Conservation (phyloP, 1,140 invertebrate genomes). For the Armadillidium nasatum region DNA sequence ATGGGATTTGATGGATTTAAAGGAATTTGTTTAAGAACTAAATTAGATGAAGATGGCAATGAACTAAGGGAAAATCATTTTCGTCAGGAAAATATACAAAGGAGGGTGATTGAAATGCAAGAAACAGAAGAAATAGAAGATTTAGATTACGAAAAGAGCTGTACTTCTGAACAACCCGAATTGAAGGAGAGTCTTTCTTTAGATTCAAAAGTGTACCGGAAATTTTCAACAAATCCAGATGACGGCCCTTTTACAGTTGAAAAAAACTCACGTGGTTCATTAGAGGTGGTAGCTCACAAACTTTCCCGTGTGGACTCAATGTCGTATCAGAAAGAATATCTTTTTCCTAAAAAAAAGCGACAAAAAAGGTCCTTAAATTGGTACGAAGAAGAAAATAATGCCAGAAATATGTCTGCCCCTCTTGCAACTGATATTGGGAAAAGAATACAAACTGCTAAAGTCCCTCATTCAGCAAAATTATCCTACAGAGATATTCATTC, state of each 20-base stretch:
- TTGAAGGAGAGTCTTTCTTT: background rate
- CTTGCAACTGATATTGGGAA: background rate
- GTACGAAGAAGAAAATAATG: background rate
- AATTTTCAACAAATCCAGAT: background rate
- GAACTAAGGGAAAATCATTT: too few relatives aligned
- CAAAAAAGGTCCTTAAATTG: background rate
- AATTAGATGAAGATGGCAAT: too few relatives aligned
- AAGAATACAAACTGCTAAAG: background rate
- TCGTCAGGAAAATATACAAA: too few relatives aligned
- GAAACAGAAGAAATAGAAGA: too few relatives aligned
- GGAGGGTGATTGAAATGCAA: too few relatives aligned
- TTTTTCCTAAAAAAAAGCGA: background rate
- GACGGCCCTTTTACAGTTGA: background rate
- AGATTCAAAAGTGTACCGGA: background rate
- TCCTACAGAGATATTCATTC: background rate
- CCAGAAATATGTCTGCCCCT: background rate
- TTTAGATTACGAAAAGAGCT: too few relatives aligned
- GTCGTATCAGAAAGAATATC: background rate
- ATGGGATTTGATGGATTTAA: too few relatives aligned
- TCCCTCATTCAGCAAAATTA: background rate
- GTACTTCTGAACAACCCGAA: too few relatives aligned
- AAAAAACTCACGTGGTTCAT: background rate
- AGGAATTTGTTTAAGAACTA: too few relatives aligned
- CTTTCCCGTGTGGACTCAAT: background rate
- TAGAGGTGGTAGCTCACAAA: background rate